Evolutionary conservation across 2,113 vertebrate genomes (phyloP), one percentile per base, ranked within the genome.

Genomic region (Varanus komodoensis): DNA sequence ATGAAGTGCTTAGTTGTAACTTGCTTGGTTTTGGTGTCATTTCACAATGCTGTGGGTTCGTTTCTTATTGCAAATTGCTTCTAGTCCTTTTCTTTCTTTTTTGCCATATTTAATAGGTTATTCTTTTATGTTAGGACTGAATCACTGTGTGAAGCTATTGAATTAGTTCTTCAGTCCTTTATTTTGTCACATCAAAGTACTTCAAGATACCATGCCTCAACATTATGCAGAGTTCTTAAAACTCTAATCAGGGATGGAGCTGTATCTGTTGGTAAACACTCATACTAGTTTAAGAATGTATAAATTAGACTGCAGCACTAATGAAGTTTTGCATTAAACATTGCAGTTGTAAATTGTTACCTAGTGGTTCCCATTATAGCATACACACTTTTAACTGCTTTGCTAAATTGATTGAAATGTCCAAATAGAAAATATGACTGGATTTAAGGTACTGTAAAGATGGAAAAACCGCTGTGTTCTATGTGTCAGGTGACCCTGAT

Each of bases 21-120:
- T 81, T 80, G 68, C 84, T 92, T 94, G 93, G 94, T 92, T 89
- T 84, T 69, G 89, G 92, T 34, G 89, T 94, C 84, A 79, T 93
- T 96, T 93, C 87, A 87, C n/a, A 93, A n/a, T 84, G 89, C 44
- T 81, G 2, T 87, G 71, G 90, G 87, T 91, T 17, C 29, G 0
- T 79, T 89, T 87, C 85, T 83, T 87, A 77, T n/a, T 87, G 81
- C 80, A 88, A 75, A 5, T 91, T 86, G 82, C 34, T 80, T 93
- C 50, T 92, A 27, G 7, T 91, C 74, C 1, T 73, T 52, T 85
- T 79, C 38, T 61, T 61, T n/a, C 52, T 19, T 32, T 0, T 77
- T 74, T 48, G 80, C 27, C 32, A 74, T 52, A 74, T n/a, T 38
- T 85, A 7, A 29, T 68, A 73, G 69, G 50, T 67, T 89, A 79